Evolutionary conservation across 2,888 invertebrate genomes (phyloP).

Genomic region (Buathra laborator): DNA sequence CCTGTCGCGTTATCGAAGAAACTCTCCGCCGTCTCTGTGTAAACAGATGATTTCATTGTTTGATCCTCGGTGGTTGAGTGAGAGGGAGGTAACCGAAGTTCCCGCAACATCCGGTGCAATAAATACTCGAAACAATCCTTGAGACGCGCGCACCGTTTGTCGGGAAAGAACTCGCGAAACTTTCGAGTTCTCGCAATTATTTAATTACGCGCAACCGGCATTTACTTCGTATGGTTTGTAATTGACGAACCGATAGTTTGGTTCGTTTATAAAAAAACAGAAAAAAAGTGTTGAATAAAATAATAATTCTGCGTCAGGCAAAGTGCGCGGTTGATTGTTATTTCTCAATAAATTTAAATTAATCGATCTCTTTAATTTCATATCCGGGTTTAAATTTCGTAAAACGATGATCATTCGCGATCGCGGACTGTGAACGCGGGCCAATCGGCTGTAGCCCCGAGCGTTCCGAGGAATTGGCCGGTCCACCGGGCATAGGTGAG

Average conservation of each 20-base stretch:
- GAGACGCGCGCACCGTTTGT: neutral
- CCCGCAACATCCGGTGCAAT: slow-evolving; percentile 50
- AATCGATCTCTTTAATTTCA: neutral
- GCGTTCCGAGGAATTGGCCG: slow-evolving; percentile 39
- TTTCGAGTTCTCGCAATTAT: slow-evolving; percentile 51
- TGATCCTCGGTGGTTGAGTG: slow-evolving; percentile 35
- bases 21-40: slow-evolving; percentile 2
- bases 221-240: neutral
- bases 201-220: slow-evolving; percentile 25
- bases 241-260: neutral
- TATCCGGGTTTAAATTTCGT: neutral
- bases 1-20: neutral
- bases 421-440: neutral
- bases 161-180: slow-evolving; percentile 34
- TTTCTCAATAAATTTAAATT: too few species aligned
- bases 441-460: neutral
- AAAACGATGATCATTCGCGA: neutral
- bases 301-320: too few species aligned
- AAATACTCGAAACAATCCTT: slow-evolving; percentile 47
- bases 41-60: slow-evolving; percentile 61
- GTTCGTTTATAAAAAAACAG: too few species aligned
- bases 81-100: slow-evolving; percentile 24
- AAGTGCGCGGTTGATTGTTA: too few species aligned
- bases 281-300: too few species aligned
- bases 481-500: slow-evolving; percentile 56